These are phyloP conservation scores for Gallinago media DNA, from an alignment of 2,113 vertebrate species.

Conservation along the genomic window DNA sequence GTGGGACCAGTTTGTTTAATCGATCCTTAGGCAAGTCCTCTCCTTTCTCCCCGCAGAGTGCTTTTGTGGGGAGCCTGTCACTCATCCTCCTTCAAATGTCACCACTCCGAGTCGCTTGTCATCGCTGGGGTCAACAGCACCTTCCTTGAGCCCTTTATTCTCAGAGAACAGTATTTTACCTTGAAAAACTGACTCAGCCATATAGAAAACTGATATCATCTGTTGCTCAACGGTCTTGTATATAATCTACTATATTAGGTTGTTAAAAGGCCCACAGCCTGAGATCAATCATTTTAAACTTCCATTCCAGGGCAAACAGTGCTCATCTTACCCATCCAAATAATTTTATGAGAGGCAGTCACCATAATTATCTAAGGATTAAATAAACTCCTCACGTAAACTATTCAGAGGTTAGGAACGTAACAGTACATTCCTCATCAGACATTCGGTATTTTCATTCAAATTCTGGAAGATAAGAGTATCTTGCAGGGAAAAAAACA, in stretches of 20 bases:
- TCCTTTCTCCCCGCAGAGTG: background rate
- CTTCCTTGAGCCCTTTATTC: background rate
- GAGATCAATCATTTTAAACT: background rate
- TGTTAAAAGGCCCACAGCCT: background rate
- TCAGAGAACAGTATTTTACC: background rate
- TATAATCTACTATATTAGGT: background rate
- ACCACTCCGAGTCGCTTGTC: background rate
- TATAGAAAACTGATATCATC: background rate
- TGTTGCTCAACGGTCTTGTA: background rate
- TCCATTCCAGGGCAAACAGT: background rate
- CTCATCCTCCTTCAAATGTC: background rate
- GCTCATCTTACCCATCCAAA: background rate
- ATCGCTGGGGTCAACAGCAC: background rate
- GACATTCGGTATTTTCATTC: background rate
- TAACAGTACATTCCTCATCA: background rate
- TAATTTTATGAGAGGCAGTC: background rate
- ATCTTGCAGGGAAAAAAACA: background rate
- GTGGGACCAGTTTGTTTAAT: background rate
- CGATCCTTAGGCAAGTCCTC: background rate
- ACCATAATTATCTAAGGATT: background rate
- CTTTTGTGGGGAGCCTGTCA: background rate
- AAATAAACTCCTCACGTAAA: background rate
- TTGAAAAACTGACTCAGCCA: background rate
- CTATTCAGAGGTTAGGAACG: background rate
- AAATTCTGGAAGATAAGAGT: background rate